Conservation (phyloP, 1,140 invertebrate species). For the Zaprionus gabonicus region DNA sequence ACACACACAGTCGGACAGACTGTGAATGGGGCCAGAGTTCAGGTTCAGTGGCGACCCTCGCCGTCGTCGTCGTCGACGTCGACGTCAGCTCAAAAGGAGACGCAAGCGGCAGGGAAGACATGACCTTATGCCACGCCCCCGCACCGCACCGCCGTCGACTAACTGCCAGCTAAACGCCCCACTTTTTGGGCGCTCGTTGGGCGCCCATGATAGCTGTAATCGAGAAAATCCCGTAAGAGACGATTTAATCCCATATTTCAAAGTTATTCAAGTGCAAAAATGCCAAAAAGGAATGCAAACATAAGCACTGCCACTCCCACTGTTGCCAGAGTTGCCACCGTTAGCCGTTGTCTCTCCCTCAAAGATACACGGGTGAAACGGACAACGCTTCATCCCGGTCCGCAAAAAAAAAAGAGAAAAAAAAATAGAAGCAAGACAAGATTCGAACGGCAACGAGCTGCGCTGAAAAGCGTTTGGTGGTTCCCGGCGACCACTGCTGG, state of each 20-base stretch:
- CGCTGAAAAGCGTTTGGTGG: conserved; percentile 9
- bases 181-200: neutral
- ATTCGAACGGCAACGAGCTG: conserved; percentile 6
- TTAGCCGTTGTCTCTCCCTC: conserved; percentile 13
- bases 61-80: conserved; percentile 2
- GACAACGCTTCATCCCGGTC: neutral
- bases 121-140: conserved; percentile 42
- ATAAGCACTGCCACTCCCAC: conserved; percentile 69
- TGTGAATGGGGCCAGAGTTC: conserved; percentile 47
- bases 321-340: conserved; percentile 50
- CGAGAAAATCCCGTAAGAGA: conserved; percentile 82
- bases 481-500: conserved; percentile 24
- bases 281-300: conserved; percentile 83
- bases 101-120: conserved; percentile 7
- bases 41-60: conserved; percentile 75
- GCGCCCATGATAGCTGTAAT: conserved; percentile 79
- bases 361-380: conserved; percentile 43
- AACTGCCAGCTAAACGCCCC: neutral
- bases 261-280: conserved; percentile 84
- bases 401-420: neutral
- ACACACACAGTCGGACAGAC: neutral
- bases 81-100: conserved; percentile 17
- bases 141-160: neutral
- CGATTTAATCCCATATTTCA: conserved; percentile 84
- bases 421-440: conserved; percentile 1